Evolutionary conservation across 2,797 vertebrate genomes (phyloP).

Genomic region (Rhyacichthys aspro): DNA sequence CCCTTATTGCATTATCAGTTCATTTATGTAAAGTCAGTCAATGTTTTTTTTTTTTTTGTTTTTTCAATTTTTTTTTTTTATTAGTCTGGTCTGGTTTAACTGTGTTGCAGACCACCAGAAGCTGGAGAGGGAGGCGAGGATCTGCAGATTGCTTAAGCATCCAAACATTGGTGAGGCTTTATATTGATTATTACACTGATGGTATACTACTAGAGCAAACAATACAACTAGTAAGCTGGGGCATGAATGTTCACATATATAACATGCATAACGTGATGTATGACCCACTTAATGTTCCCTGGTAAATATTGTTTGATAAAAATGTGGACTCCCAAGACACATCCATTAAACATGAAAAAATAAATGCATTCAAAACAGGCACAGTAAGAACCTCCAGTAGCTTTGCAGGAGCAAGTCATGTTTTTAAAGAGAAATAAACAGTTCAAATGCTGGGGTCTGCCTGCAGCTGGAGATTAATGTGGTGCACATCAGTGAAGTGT

Average conservation of each 20-base stretch:
- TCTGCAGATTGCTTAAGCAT: constrained; percentile 92
- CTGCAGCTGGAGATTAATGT: neutral
- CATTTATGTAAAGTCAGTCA: too few relatives aligned
- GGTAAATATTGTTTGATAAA: neutral
- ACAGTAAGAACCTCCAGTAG: neutral
- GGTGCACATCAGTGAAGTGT: neutral
- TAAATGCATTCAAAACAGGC: neutral
- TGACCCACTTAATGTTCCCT: constrained; percentile 1
- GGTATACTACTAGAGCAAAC: neutral
- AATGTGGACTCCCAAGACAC: neutral
- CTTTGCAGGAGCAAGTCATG: neutral
- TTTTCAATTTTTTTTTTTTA: too few relatives aligned
- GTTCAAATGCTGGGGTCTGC: neutral
- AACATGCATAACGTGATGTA: neutral
- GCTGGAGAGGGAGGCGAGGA: constrained; percentile 94
- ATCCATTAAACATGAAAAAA: neutral
- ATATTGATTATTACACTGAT: neutral
- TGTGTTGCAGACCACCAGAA: constrained; percentile 92
- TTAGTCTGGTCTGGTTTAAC: constrained; percentile 2
- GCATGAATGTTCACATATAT: neutral
- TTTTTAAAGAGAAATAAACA: neutral
- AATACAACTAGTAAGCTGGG: neutral
- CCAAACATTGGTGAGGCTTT: constrained; percentile 79
- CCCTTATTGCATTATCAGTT: too few relatives aligned
- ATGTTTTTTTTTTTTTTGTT: too few relatives aligned